phyloP scores from a whole-genome alignment of 1,140 invertebrate genomes.

The Episyrphus balteatus region DNA sequence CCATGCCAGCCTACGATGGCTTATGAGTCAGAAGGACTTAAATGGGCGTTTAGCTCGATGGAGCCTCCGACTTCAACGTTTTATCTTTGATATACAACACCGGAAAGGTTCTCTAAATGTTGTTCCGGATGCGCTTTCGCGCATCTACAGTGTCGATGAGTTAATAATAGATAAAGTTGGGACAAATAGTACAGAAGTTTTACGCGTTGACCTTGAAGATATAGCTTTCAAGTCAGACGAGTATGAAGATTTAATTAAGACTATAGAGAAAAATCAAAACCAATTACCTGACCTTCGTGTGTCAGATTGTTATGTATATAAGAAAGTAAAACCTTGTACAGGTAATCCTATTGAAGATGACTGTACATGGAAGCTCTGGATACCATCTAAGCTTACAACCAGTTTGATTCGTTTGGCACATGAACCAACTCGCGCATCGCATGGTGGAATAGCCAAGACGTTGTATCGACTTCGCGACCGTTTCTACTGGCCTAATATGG shows the following conservation, averaged over 20 bases:
- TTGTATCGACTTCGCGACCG: too few relatives aligned
- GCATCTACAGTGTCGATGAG: background rate
- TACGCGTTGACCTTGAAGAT: too few relatives aligned
- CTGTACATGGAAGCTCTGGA: background rate
- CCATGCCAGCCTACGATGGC: conserved; percentile 11
- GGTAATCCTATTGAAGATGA: background rate
- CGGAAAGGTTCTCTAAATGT: conserved; percentile 16
- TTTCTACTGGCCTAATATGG: too few relatives aligned
- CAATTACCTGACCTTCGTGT: background rate
- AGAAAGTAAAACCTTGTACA: background rate
- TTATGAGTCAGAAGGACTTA: too few relatives aligned
- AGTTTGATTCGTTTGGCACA: background rate
- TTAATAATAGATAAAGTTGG: too few relatives aligned
- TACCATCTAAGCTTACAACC: background rate
- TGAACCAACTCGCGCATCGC: background rate
- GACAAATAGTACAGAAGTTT: too few relatives aligned
- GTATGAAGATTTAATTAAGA: conserved; percentile 5
- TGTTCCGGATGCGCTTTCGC: conserved; percentile 6
- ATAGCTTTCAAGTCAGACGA: background rate
- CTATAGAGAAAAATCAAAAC: background rate
- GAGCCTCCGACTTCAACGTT: too few relatives aligned
- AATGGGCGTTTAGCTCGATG: too few relatives aligned
- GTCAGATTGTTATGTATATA: background rate
- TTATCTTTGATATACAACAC: conserved; percentile 22
- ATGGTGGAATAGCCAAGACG: too few relatives aligned